Percentiles rank a stretch among this genome's conserved stretches.
These are phyloP conservation scores for Aradus depressus DNA, from an alignment of 2,888 invertebrate species.

Conservation along the genomic window DNA sequence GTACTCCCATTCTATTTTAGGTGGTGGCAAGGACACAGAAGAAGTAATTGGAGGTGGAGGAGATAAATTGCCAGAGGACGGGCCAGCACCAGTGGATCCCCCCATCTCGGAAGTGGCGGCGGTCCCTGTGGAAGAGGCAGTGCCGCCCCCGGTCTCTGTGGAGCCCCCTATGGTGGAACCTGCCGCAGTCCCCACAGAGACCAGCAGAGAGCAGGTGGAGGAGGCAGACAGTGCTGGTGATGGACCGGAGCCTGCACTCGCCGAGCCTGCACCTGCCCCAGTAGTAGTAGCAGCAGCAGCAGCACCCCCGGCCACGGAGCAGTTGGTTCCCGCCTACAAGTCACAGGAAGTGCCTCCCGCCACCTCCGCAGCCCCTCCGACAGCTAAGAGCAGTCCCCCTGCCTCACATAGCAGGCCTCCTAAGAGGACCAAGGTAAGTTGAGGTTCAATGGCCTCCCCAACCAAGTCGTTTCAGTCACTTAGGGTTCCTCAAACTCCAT, in stretches of 20 bases:
- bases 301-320: slow-evolving; percentile 59
- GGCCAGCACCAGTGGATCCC: slow-evolving; percentile 18
- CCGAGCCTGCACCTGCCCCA: slow-evolving; percentile 10
- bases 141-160: not conserved
- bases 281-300: slow-evolving; percentile 50
- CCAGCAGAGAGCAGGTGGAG: not conserved
- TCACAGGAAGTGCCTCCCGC: not conserved
- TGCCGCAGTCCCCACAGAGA: slow-evolving; percentile 3
- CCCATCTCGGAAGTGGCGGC: slow-evolving; percentile 12
- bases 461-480: too few relatives aligned
- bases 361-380: too few relatives aligned
- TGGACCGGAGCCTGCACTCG: slow-evolving; percentile 2
- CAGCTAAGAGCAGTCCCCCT: slow-evolving; percentile 5
- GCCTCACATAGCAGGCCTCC: slow-evolving; percentile 38
- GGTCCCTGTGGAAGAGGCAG: slow-evolving; percentile 5
- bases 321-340: slow-evolving; percentile 4
- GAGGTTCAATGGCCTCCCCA: too few relatives aligned
- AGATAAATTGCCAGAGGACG: slow-evolving; percentile 13
- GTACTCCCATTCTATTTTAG: slow-evolving; percentile 3
- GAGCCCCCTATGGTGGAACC: not conserved
- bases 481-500: too few relatives aligned
- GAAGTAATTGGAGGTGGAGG: slow-evolving; percentile 7
- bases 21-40: slow-evolving; percentile 13
- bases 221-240: slow-evolving; percentile 1
- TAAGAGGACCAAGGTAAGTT: slow-evolving; percentile 18